Evolutionary conservation across 2,888 invertebrate genomes (phyloP), one percentile per base, ranked within the genome.

Genomic region (Mystacides longicornis): DNA sequence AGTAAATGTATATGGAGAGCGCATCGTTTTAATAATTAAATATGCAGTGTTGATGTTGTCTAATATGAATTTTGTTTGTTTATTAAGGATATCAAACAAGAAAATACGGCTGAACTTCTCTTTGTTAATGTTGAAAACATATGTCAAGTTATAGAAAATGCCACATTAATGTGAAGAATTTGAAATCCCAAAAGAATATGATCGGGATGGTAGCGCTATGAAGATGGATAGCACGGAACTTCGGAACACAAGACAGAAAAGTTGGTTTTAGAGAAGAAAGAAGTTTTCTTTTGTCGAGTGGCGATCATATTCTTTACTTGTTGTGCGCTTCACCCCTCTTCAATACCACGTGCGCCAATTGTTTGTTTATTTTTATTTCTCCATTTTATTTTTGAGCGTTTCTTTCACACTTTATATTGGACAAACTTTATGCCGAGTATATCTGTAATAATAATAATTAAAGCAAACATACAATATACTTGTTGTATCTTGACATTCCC

Each of bases 31-130:
- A n/a, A n/a, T n/a, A n/a, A n/a, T n/a, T n/a, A n/a, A n/a, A n/a
- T n/a, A n/a, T n/a, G n/a, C n/a, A n/a, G n/a, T n/a, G n/a, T n/a
- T n/a, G n/a, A n/a, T n/a, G n/a, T n/a, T n/a, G 74, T 79, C 81
- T 81, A 81, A 81, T 80, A 72, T 77, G 78, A 76, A 80, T 81
- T 86, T 85, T 85, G 83, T 85, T 85, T 85, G 82, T 84, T 86
- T 85, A 81, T 83, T 81, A 86, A 86, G 86, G 86, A 84, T 82
- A 83, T 83, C 83, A 85, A 84, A 83, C 83, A 85, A 84, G 86
- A 85, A 83, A 83, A 83, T 82, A 84, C 82, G 86, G 86, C 85
- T 86, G 85, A 86, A 82, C 79, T 80, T 76, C 76, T 72, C 75
- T 73, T 68, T 37, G 37, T 37, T 76, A 74, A 73, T 69, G 70